phyloP scores from a whole-genome alignment of 2,797 vertebrate genomes.

The Cuculus canorus region DNA sequence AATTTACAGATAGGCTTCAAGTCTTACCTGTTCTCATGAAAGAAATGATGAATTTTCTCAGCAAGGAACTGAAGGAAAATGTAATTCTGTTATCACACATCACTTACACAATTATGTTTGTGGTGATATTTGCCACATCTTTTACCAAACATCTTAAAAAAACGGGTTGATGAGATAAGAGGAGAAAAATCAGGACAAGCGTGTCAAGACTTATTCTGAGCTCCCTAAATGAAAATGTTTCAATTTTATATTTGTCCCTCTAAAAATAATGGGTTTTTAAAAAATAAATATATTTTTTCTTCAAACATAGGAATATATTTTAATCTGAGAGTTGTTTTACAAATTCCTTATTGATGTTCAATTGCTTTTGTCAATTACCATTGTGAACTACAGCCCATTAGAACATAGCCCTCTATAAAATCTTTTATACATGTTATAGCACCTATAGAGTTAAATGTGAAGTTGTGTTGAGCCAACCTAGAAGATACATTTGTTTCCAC shows the following conservation, averaged over 20 bases:
- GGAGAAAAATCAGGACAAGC: not conserved
- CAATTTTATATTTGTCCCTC: not conserved
- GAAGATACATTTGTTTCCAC: not conserved
- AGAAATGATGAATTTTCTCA: slow-evolving; percentile 23
- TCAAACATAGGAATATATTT: not conserved
- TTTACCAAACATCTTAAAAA: slow-evolving; percentile 17
- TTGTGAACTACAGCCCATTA: not conserved
- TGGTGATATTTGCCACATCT: slow-evolving; percentile 27
- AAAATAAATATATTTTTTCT: not conserved
- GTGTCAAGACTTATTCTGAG: not conserved
- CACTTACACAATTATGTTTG: slow-evolving; percentile 29
- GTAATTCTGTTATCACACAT: not conserved
- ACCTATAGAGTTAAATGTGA: not conserved
- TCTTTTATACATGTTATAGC: not conserved
- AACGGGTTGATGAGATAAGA: not conserved
- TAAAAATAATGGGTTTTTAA: not conserved
- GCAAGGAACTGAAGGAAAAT: not conserved
- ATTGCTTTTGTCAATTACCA: fast-evolving
- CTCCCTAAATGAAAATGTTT: not conserved
- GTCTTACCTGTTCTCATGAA: slow-evolving; percentile 35
- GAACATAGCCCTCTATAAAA: not conserved
- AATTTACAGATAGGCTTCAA: slow-evolving; percentile 41
- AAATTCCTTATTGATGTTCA: not conserved
- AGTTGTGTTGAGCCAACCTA: not conserved
- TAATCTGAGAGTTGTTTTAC: not conserved